Conservation (phyloP, 2,113 vertebrate genomes). For the Fregetta grallaria region DNA sequence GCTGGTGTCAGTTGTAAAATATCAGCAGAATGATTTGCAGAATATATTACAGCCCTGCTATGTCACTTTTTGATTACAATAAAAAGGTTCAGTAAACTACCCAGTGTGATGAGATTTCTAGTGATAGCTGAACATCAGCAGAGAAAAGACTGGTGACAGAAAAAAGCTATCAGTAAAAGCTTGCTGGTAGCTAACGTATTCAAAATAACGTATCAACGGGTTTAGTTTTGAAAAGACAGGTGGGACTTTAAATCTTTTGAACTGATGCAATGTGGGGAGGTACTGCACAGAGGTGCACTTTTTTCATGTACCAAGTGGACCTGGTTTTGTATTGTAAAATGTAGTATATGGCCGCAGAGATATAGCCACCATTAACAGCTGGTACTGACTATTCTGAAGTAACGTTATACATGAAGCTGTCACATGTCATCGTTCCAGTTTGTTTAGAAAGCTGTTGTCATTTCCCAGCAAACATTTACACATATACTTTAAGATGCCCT, state of each 20-base stretch:
- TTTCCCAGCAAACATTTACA: too few species aligned
- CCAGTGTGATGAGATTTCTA: slow-evolving; percentile 19
- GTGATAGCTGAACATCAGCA: neutral
- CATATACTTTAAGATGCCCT: too few species aligned
- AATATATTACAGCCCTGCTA: slow-evolving; percentile 78
- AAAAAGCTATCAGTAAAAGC: neutral
- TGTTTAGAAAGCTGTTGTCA: too few species aligned
- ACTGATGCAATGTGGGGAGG: neutral
- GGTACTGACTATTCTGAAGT: too few species aligned
- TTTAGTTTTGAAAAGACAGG: neutral
- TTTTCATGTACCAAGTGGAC: neutral
- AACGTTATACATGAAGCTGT: too few species aligned
- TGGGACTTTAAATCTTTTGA: neutral
- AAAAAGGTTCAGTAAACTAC: slow-evolving; percentile 83
- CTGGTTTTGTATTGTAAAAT: neutral
- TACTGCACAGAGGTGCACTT: neutral
- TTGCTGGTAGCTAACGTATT: neutral
- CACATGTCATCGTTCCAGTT: too few species aligned
- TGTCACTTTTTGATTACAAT: slow-evolving; percentile 89
- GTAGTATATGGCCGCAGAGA: neutral
- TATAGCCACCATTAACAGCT: rapidly evolving
- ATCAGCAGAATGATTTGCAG: slow-evolving; percentile 75
- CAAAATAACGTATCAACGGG: rapidly evolving
- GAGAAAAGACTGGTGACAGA: neutral
- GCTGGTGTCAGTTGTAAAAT: slow-evolving; percentile 80